phyloP scores from a whole-genome alignment of 2,888 invertebrate genomes.

The Nephrotoma guestfalica region DNA sequence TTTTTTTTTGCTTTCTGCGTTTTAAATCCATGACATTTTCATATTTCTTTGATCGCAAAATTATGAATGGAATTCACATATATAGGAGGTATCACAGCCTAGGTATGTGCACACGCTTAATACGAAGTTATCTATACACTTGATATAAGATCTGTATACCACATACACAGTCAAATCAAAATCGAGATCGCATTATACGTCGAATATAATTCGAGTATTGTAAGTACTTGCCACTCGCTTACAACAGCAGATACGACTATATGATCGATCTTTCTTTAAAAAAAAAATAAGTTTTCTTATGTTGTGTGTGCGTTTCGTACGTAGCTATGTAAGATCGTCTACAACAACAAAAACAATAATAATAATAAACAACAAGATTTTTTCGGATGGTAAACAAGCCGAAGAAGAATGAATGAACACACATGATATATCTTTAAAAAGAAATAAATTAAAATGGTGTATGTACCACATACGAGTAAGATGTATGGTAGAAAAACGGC shows the following conservation, averaged over 20 bases:
- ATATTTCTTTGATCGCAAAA: not conserved
- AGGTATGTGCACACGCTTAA: not conserved
- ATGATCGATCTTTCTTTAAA: not conserved
- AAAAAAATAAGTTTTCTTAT: not conserved
- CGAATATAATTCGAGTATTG: not conserved
- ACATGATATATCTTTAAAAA: not conserved
- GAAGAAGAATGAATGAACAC: not conserved
- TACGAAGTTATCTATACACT: not conserved
- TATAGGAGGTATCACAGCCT: not conserved
- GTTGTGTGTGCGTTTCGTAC: not conserved
- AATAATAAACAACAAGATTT: not conserved
- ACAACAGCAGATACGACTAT: not conserved
- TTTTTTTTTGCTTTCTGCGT: not conserved
- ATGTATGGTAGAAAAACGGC: not conserved
- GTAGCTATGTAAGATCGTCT: not conserved
- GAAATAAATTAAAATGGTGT: not conserved
- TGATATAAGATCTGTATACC: not conserved
- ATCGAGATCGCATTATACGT: not conserved
- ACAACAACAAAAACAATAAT: not conserved
- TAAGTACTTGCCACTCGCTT: not conserved
- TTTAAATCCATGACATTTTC: not conserved
- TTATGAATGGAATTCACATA: not conserved
- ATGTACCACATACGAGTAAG: not conserved
- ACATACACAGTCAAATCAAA: not conserved
- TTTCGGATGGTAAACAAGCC: not conserved